Evolutionary conservation across 2,888 invertebrate species (phyloP).

Genomic region (Beris chalybata): DNA sequence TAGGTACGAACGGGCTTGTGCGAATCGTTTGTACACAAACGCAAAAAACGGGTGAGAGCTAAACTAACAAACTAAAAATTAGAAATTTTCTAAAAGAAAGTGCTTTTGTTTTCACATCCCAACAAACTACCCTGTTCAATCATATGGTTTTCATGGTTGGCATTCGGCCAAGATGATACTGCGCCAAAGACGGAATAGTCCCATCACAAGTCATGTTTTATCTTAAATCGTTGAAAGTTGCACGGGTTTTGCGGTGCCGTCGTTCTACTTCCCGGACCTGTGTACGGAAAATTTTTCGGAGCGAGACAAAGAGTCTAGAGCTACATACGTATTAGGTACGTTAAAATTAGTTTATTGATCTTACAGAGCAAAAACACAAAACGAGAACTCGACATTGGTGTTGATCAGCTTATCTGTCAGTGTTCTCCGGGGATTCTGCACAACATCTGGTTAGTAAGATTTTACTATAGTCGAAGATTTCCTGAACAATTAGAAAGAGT

Average conservation of each 20-base stretch:
- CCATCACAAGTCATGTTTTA: constrained; percentile 2
- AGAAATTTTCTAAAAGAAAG: too few species aligned
- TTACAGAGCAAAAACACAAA: constrained; percentile 20
- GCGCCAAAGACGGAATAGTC: constrained; percentile 33
- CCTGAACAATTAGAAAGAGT: constrained; percentile 15
- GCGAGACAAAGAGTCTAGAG: constrained; percentile 31
- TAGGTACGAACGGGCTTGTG: too few species aligned
- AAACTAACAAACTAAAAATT: too few species aligned
- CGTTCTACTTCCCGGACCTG: constrained; percentile 11
- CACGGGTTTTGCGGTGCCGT: constrained; percentile 12
- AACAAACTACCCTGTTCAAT: constrained; percentile 7
- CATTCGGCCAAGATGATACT: constrained; percentile 27
- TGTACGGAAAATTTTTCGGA: too few species aligned
- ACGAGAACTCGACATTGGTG: constrained; percentile 11
- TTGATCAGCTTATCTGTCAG: constrained; percentile 33
- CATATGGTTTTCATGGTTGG: constrained; percentile 33
- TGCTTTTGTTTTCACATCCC: background rate
- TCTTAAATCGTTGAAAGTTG: constrained; percentile 9
- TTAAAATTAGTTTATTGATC: constrained; percentile 31
- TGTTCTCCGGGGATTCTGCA: constrained; percentile 21
- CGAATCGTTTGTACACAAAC: too few species aligned
- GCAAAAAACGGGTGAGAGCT: too few species aligned
- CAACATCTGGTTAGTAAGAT: constrained; percentile 22
- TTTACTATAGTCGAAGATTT: constrained; percentile 33
- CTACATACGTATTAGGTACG: constrained; percentile 16